These are phyloP conservation scores for Calcarius ornatus DNA, from an alignment of 2,113 vertebrate species.

Conservation along the genomic window DNA sequence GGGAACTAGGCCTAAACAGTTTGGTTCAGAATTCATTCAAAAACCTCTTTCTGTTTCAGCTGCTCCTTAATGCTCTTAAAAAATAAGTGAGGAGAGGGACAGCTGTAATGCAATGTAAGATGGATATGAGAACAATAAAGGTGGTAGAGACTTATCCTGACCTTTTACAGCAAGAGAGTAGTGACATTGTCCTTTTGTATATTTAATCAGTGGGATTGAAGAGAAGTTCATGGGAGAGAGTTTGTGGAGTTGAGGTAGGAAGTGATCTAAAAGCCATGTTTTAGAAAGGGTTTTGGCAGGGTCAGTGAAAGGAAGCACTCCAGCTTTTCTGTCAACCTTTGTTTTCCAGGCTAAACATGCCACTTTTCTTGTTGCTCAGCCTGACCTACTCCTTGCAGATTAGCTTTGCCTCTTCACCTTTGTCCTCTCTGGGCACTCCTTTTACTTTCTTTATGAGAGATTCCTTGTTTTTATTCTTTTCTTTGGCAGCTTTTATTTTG, in stretches of 20 bases:
- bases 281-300: background rate
- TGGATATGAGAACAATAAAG: background rate
- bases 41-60: background rate
- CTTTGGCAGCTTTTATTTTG: background rate
- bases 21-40: background rate
- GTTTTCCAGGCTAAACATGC: slow-evolving; percentile 39
- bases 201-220: background rate
- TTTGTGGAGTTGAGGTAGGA: background rate
- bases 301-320: slow-evolving; percentile 5
- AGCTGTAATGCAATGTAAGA: background rate
- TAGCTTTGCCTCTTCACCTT: slow-evolving; percentile 51
- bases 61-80: background rate
- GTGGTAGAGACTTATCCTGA: background rate
- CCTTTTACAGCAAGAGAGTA: background rate
- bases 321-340: slow-evolving; percentile 54
- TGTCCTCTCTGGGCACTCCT: background rate
- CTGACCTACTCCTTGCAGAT: slow-evolving; percentile 53
- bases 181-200: background rate
- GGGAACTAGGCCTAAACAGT: background rate
- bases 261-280: slow-evolving; percentile 20
- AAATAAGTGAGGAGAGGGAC: background rate
- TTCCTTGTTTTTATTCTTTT: slow-evolving; percentile 3
- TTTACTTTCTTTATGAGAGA: slow-evolving; percentile 1
- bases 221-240: background rate
- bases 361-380: background rate